Percentiles rank a stretch among this genome's conserved stretches.
Conservation (phyloP, 2,888 invertebrate species). For the Embidobia sp. region DNA sequence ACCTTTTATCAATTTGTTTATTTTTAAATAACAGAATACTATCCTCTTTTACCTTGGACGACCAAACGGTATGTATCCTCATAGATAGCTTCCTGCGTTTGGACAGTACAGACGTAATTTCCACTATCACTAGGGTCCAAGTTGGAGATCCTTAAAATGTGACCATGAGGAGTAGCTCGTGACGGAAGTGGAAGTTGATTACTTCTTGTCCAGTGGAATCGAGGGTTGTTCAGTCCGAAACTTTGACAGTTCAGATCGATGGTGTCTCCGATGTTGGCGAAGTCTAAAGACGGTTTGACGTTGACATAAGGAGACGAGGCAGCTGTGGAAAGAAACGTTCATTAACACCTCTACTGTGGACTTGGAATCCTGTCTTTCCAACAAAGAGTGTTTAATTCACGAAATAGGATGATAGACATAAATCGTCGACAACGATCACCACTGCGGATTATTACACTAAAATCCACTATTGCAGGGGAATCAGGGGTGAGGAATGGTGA, state of each 20-base stretch:
- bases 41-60: conserved; percentile 83
- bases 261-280: conserved; percentile 84
- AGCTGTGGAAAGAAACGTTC: conserved; percentile 68
- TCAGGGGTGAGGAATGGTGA: conserved; percentile 8
- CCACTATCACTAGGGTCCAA: conserved; percentile 86
- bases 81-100: conserved; percentile 82
- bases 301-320: conserved; percentile 73
- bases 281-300: conserved; percentile 80
- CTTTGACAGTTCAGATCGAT: conserved; percentile 86
- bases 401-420: conserved; percentile 30
- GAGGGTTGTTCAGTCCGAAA: conserved; percentile 79
- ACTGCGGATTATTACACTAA: conserved; percentile 35
- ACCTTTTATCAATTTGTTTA: too few species aligned
- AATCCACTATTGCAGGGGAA: conserved; percentile 18
- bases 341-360: too few species aligned
- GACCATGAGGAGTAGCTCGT: conserved; percentile 84
- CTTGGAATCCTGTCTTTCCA: too few species aligned
- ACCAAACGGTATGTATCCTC: conserved; percentile 84
- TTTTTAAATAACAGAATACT: too few species aligned
- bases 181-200: conserved; percentile 83
- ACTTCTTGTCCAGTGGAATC: conserved; percentile 84
- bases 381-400: conserved; percentile 41
- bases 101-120: conserved; percentile 86
- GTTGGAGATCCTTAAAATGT: conserved; percentile 84
- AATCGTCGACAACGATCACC: conserved; percentile 25